A percentile compares a stretch with the other conserved stretches of the same genome.
These are phyloP conservation scores for Ptyas mucosa DNA, from an alignment of 2,113 vertebrate species.

Conservation along the genomic window DNA sequence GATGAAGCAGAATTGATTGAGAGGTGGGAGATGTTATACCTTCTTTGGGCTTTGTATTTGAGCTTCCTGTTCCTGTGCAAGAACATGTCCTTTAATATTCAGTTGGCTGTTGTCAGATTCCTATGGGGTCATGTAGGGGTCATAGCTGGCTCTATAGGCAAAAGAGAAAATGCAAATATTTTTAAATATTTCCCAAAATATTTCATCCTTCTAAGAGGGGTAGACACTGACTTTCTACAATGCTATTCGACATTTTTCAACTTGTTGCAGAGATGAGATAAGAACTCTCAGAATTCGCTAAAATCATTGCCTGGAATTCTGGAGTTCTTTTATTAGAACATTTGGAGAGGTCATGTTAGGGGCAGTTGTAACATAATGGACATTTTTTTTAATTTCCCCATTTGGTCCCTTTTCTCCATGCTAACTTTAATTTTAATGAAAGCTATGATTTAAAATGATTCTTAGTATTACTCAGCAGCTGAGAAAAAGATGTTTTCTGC, in stretches of 20 bases:
- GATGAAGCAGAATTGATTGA: too few relatives aligned
- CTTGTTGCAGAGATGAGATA: neutral
- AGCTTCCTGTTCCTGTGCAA: too few relatives aligned
- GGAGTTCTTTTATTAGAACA: neutral
- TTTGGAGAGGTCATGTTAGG: neutral
- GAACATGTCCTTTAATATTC: too few relatives aligned
- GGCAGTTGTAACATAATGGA: neutral
- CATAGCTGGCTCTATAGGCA: too few relatives aligned
- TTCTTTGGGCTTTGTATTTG: too few relatives aligned
- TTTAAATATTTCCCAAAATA: too few relatives aligned
- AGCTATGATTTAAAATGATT: neutral
- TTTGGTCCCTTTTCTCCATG: neutral
- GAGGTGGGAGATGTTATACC: too few relatives aligned
- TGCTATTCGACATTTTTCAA: neutral
- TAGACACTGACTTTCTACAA: neutral
- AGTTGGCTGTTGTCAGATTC: too few relatives aligned
- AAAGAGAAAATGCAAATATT: too few relatives aligned
- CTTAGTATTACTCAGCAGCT: slow-evolving; percentile 14
- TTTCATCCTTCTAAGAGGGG: too few relatives aligned
- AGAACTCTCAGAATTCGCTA: neutral
- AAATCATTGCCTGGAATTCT: neutral
- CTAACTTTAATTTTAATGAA: slow-evolving; percentile 1
- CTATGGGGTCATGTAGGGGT: too few relatives aligned
- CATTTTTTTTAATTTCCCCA: slow-evolving; percentile 1
- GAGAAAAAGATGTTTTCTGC: slow-evolving; percentile 26